Percentiles rank a stretch among this genome's conserved stretches.
Evolutionary conservation across 2,797 vertebrate genomes (phyloP).

Genomic region (Amblyopsis hoosieri): DNA sequence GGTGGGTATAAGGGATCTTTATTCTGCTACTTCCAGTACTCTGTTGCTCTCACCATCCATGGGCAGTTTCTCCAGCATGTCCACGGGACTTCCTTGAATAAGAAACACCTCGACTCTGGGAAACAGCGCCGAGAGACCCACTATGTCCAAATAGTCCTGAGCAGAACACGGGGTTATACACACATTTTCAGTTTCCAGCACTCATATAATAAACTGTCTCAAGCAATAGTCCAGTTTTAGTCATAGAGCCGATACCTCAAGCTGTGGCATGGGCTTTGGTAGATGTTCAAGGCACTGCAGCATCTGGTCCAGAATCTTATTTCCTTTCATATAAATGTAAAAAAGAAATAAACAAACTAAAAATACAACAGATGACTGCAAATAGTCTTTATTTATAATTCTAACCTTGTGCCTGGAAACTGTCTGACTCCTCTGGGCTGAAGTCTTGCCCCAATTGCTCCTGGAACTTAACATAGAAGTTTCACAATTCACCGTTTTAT

Average conservation of each 20-base stretch:
- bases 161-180: conserved; percentile 17
- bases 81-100: conserved; percentile 83
- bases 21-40: neutral
- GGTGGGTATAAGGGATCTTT: neutral
- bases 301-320: conserved; percentile 82
- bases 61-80: conserved; percentile 81
- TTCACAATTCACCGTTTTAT: neutral
- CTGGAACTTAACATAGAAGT: conserved; percentile 67
- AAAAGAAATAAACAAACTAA: too few species aligned
- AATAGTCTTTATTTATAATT: neutral
- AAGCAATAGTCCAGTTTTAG: neutral
- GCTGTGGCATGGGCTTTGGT: conserved; percentile 80
- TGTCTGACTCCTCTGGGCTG: conserved; percentile 78
- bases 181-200: neutral
- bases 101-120: conserved; percentile 85
- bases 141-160: conserved; percentile 83
- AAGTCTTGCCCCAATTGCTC: conserved; percentile 76
- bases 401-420: conserved; percentile 78
- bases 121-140: conserved; percentile 80
- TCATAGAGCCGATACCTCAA: conserved; percentile 73
- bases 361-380: neutral
- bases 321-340: conserved; percentile 51
- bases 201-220: neutral
- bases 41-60: conserved; percentile 77
- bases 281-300: conserved; percentile 84